Conservation (phyloP, 2,113 vertebrate species). For the Engraulis encrasicolus region DNA sequence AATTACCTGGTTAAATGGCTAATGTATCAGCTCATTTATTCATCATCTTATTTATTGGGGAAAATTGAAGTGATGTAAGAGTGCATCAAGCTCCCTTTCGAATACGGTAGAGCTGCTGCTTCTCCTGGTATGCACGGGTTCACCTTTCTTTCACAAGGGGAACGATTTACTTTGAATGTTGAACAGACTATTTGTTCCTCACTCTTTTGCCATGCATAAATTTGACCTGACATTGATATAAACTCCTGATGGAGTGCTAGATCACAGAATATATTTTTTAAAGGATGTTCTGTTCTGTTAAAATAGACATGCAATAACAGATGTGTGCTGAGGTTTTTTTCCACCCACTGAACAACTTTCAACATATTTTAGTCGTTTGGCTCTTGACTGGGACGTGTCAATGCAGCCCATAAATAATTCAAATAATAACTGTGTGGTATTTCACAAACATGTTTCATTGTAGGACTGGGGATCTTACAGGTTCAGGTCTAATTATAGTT, state of each 20-base stretch:
- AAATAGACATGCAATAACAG: neutral
- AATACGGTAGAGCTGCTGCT: too few species aligned
- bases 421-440: neutral
- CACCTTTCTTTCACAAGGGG: constrained; percentile 23
- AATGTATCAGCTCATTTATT: constrained; percentile 71
- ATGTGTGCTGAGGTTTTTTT: constrained; percentile 16
- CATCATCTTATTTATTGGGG: constrained; percentile 70
- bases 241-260: neutral
- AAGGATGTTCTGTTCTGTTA: neutral
- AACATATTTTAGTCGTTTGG: neutral
- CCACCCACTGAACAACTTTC: neutral
- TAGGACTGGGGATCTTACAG: neutral
- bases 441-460: neutral
- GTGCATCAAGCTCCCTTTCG: constrained; percentile 29
- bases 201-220: neutral
- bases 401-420: neutral
- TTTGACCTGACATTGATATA: neutral
- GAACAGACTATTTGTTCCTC: neutral
- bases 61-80: constrained; percentile 60
- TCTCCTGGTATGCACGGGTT: neutral
- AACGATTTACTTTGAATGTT: neutral
- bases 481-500: neutral
- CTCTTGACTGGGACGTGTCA: neutral
- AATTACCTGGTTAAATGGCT: constrained; percentile 75
- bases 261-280: neutral